Evolutionary conservation across 2,797 vertebrate species (phyloP), one percentile per base, ranked within the genome.

Genomic region (Psittacula echo): DNA sequence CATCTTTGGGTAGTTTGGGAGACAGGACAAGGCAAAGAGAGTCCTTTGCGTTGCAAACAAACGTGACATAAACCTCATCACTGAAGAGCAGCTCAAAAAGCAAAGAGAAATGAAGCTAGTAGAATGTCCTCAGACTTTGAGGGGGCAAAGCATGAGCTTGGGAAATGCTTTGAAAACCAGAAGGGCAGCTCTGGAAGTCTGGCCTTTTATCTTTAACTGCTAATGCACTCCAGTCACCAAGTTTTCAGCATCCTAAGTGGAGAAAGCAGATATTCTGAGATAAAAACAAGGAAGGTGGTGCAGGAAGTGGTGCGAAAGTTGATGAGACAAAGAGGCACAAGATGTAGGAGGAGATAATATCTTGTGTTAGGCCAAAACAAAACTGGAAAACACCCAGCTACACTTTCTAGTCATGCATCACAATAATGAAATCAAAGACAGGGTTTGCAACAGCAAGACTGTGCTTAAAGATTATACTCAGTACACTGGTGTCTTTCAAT

Each of bases 1-100:
- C 0, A 1, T 8, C 22, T 4, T 3, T 2, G 39, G 21, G 48
- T 37, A 24, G 13, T 26, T 5, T 47, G 39, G 58, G 42, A 48
- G 20, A 34, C 16, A 30, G 39, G 45, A 76, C 8, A 3, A 67
- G 2, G 10, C 56, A 58, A 58, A 56, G 48, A 24, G 78, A 78
- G 37, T 39, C 50, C 18, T 76, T 45, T 48, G 77, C 39, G 9
- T 78, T 62, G 58, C 30, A 87, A 62, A 61, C 2, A 51, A 73
- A 37, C 0, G 5, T 6, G 51, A 60, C n/a, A 51, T 60, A 88
- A 74, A 67, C 60, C 34, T 76, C 92, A 56, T 3, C 78, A 4
- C 64, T 44, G 74, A 73, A 48, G 78, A 75, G 51, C 45, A 58
- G 71, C 1, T 93, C 70, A 87, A 67, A 85, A 74, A 87, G 72